A percentile compares a stretch with the other conserved stretches of the same genome.
Evolutionary conservation across 2,113 vertebrate genomes (phyloP).

Genomic region (Tretioscincus oriximinensis): DNA sequence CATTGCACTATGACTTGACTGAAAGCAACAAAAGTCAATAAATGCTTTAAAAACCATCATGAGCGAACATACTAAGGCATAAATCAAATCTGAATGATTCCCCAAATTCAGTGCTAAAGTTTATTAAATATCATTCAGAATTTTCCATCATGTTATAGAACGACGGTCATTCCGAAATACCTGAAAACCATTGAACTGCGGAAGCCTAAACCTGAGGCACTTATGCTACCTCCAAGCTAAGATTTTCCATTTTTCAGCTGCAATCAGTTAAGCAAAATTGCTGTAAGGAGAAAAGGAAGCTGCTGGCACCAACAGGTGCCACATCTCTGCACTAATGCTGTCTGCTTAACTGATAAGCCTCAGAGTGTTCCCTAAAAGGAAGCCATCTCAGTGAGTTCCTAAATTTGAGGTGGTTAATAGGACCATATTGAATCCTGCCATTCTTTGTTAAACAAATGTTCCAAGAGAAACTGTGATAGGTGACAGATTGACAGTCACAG

Average conservation of each 20-base stretch:
- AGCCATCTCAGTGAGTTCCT: neutral
- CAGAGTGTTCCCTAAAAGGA: neutral
- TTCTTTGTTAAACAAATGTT: conserved; percentile 23
- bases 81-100: neutral
- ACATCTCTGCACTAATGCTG: neutral
- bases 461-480: neutral
- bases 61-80: conserved; percentile 46
- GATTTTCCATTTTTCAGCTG: neutral
- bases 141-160: neutral
- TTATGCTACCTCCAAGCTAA: neutral
- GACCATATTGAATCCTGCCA: conserved; percentile 1
- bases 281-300: neutral
- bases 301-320: conserved; percentile 1
- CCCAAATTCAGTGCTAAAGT: no score
- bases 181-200: neutral
- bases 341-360: conserved; percentile 2
- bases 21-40: conserved; percentile 48
- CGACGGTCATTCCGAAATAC: neutral
- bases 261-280: neutral
- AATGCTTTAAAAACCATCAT: conserved; percentile 56
- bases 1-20: no score
- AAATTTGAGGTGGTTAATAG: neutral
- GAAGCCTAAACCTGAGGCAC: neutral
- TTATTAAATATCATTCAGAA: no score
- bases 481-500: neutral